Conservation (phyloP, 2,113 vertebrate species). For the Mola mola region DNA sequence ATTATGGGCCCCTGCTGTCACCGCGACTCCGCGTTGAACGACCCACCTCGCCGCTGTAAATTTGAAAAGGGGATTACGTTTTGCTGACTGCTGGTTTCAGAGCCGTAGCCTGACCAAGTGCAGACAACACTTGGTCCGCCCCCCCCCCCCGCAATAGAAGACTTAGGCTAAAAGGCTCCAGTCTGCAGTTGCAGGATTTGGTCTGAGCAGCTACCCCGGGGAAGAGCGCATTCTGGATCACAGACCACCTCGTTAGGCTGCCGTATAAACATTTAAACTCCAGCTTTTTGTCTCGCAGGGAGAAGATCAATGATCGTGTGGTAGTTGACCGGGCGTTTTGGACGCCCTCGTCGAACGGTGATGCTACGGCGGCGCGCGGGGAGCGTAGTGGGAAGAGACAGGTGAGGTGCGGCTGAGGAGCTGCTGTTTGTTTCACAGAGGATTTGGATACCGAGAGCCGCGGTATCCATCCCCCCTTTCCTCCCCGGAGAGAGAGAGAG, state of each 20-base stretch:
- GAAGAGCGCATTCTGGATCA: conserved; percentile 34
- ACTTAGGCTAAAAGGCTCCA: conserved; percentile 51
- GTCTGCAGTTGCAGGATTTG: conserved; percentile 58
- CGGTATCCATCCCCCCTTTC: conserved; percentile 37
- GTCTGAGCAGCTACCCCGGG: conserved; percentile 20
- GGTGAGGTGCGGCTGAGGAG: conserved; percentile 78
- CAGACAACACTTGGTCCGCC: conserved; percentile 39
- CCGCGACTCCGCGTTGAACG: conserved; percentile 70
- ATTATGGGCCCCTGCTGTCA: conserved; percentile 77
- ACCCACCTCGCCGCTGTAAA: conserved; percentile 76
- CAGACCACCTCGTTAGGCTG: conserved; percentile 11
- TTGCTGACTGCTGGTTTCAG: conserved; percentile 62
- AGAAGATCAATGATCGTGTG: not conserved
- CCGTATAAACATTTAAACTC: conserved; percentile 1
- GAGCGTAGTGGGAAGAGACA: conserved; percentile 69
- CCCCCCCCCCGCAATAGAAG: conserved; percentile 16
- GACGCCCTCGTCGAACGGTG: conserved; percentile 60
- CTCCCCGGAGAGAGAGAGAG: conserved; percentile 46
- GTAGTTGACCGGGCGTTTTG: conserved; percentile 65
- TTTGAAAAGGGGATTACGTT: conserved; percentile 65
- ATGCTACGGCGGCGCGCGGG: conserved; percentile 73
- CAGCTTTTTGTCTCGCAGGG: not conserved
- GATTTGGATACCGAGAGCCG: conserved; percentile 53
- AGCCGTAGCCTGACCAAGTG: no score
- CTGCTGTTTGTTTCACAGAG: conserved; percentile 42